Evolutionary conservation across 2,113 vertebrate genomes (phyloP).

Genomic region (Plectropomus leopardus): DNA sequence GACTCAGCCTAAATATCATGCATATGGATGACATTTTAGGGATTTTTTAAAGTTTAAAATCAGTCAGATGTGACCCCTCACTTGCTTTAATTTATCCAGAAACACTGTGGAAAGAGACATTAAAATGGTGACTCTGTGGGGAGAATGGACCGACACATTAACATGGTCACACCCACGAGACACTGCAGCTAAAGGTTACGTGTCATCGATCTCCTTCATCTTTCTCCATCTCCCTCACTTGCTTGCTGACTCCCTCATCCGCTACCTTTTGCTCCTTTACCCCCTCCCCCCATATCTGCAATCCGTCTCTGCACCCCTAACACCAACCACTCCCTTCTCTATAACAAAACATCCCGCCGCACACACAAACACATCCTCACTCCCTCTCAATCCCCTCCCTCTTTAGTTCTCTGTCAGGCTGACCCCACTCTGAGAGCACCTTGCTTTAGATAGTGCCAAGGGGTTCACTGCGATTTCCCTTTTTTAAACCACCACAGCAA

Average conservation of each 20-base stretch:
- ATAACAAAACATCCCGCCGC: constrained; percentile 45
- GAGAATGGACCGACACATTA: constrained; percentile 6
- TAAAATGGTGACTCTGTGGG: not conserved
- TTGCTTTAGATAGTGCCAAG: not conserved
- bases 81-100: constrained; percentile 13
- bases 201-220: constrained; percentile 58
- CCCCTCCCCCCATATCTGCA: constrained; percentile 59
- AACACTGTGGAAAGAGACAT: constrained; percentile 3
- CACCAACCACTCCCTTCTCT: constrained; percentile 72
- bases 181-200: constrained; percentile 63
- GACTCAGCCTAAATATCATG: not conserved
- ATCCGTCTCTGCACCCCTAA: constrained; percentile 65
- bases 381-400: not conserved
- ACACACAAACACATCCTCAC: constrained; percentile 1
- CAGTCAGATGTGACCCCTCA: not conserved
- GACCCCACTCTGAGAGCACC: constrained; percentile 13
- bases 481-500: constrained; percentile 7
- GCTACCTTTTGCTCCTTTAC: constrained; percentile 43
- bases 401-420: not conserved
- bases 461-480: not conserved
- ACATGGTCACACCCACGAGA: constrained; percentile 61
- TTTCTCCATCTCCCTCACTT: constrained; percentile 48
- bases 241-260: constrained; percentile 33
- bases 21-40: not conserved
- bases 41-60: not conserved